Base-by-base conservation (phyloP, 2,113 vertebrate species). In the Rynchops niger region DNA sequence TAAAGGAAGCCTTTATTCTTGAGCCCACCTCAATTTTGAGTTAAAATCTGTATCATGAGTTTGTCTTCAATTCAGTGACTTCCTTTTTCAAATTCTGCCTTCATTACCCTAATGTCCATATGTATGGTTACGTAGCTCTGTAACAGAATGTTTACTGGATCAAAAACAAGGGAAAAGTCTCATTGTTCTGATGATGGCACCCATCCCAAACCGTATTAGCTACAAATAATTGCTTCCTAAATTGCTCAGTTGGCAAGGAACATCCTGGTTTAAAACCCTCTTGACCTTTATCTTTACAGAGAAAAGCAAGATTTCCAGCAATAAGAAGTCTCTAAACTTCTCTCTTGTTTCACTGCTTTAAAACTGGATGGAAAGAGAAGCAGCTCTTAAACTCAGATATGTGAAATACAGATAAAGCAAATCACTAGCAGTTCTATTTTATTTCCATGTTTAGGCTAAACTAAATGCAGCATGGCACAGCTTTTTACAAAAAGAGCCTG, bases 141-240 rank as follows among this genome's bases (percentile, higher is more conserved):
- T 42, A 73, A 78, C 19, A 89, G 38, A 89, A 87, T n/a, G 73
- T n/a, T 93, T 88, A 78, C 61, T 71, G 42, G 26, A 72, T 83
- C 55, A 86, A 71, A 93, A 95, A 6, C 50, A 83, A 50, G 71
- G 67, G 69, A 32, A 95, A 90, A 74, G 2, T 50, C 59, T 81
- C 38, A 38, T 88, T 94, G 83, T 86, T 87, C 69, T 74, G 84
- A 73, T 38, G 69, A 84, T 81, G 56, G 50, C 84, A 89, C 67
- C 34, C 10, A 34, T 88, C 69, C 72, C 63, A 89, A 95, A 74
- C 32, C 1, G 0, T 77, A 88, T 86, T 81, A 91, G 67, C 45
- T 81, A 49, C 80, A 86, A 88, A 70, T 92, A 88, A 92, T 66
- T 95, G 32, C 59, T 86, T 93, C 63, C 59, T 86, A 94, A 88